phyloP scores from a whole-genome alignment of 2,888 invertebrate genomes.

The Euphydryas editha region DNA sequence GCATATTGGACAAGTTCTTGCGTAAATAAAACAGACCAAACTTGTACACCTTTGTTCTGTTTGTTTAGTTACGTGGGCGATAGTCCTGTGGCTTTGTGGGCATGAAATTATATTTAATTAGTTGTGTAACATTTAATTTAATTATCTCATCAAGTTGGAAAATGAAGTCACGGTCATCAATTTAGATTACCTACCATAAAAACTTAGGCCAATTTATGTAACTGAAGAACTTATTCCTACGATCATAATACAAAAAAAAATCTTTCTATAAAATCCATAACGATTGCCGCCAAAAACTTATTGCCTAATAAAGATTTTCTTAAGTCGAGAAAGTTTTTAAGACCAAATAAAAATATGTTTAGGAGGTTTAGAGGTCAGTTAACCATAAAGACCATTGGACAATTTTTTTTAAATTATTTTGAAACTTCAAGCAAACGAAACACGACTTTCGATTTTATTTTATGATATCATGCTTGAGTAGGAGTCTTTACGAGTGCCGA shows the following conservation, averaged over 20 bases:
- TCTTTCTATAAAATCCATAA: too few relatives aligned
- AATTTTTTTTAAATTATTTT: background rate
- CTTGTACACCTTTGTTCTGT: conserved; percentile 10
- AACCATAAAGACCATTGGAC: conserved; percentile 15
- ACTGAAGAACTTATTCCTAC: too few relatives aligned
- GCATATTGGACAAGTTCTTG: background rate
- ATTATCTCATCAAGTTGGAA: background rate
- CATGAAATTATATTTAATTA: conserved; percentile 10
- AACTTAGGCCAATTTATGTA: too few relatives aligned
- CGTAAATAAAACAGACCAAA: conserved; percentile 14
- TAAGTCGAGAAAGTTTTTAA: too few relatives aligned
- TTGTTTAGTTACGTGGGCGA: conserved; percentile 7
- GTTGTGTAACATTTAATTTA: background rate
- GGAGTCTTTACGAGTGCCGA: conserved; percentile 49
- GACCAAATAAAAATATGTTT: conserved; percentile 2
- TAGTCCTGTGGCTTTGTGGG: background rate
- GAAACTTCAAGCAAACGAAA: conserved; percentile 27
- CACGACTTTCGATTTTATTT: conserved; percentile 69
- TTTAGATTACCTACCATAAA: too few relatives aligned
- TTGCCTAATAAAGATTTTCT: too few relatives aligned
- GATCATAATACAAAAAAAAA: too few relatives aligned
- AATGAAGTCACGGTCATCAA: background rate
- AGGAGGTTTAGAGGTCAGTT: conserved; percentile 19
- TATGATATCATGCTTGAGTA: conserved; percentile 64
- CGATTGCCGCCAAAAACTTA: too few relatives aligned